Evolutionary conservation across 1,140 invertebrate species (phyloP), one percentile per base, ranked within the genome.

Genomic region (Zaprionus nigranus): DNA sequence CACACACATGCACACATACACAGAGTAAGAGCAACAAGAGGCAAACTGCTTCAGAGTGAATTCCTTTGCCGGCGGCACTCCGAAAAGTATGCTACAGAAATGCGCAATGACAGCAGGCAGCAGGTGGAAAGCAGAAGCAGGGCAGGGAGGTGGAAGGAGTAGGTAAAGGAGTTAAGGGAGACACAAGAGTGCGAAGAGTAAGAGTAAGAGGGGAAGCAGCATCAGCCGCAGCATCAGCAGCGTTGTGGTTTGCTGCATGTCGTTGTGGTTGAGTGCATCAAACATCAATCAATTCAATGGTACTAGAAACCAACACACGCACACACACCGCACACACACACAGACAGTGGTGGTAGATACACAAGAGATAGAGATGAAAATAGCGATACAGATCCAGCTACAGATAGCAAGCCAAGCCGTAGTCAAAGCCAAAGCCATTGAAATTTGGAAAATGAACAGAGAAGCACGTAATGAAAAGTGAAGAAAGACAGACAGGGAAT

Each of bases 281-380:
- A 87, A 90, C 84, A 87, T 87, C 84, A 87, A 87, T 87, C 84
- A 87, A 87, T 84, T 87, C 84, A 90, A 87, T 90, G 84, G 74
- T 81, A 84, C 84, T 87, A 72, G 69, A 70, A 75, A 69, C 71
- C 71, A 80, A 63, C 79, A 69, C 70, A 61, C 58, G 56, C 53
- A 58, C 46, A 53, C 26, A 40, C 38, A 56, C 17, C 59, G 65
- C 59, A 64, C 56, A 34, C 38, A 34, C 38, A 60, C 22, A 40
- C 26, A 38, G 46, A 11, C 26, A 56, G 53, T 30, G 58, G 38
- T 40, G 24, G n/a, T 49, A 38, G 53, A 71, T 43, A 63, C 60
- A 77, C 26, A 54, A 43, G 54, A 73, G 62, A 65, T 62, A 60
- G 11, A 51, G 30, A 49, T 67, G 46, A 7, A 51, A 15, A 49